phyloP scores from a whole-genome alignment of 2,797 vertebrate genomes.

The Oreonectes daqikongensis region DNA sequence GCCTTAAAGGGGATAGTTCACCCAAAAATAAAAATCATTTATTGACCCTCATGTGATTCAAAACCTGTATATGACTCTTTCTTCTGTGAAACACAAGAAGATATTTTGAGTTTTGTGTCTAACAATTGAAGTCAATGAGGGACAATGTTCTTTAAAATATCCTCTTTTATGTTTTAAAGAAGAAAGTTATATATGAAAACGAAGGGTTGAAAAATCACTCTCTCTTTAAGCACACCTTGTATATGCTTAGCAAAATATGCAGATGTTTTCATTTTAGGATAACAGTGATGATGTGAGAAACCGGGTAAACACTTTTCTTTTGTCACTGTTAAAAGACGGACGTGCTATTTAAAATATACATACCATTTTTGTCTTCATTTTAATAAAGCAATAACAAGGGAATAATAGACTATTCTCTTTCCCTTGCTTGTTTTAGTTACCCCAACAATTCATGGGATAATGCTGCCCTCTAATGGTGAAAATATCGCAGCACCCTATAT shows the following conservation, averaged over 20 bases:
- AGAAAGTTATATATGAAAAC: too few species aligned
- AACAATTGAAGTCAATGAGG: too few species aligned
- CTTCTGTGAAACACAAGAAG: too few species aligned
- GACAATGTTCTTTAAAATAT: too few species aligned
- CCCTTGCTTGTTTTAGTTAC: background rate
- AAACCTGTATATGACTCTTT: too few species aligned
- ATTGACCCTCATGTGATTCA: too few species aligned
- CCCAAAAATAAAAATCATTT: too few species aligned
- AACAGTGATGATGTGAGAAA: conserved; percentile 4
- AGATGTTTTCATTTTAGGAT: background rate
- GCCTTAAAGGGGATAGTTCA: too few species aligned
- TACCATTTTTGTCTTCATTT: conserved; percentile 34
- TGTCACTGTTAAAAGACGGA: conserved; percentile 20
- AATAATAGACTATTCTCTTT: too few species aligned
- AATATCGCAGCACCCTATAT: background rate
- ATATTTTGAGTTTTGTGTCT: too few species aligned
- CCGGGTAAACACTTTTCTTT: background rate
- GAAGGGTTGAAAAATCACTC: too few species aligned
- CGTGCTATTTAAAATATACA: conserved; percentile 17
- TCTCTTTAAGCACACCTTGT: background rate
- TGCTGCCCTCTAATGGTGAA: conserved; percentile 48
- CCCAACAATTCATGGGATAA: conserved; percentile 21
- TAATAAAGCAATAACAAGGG: conserved; percentile 8
- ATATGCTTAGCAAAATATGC: background rate
- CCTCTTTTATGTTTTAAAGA: too few species aligned